Conservation (phyloP, 2,113 vertebrate genomes). For the Pleuronectes platessa region DNA sequence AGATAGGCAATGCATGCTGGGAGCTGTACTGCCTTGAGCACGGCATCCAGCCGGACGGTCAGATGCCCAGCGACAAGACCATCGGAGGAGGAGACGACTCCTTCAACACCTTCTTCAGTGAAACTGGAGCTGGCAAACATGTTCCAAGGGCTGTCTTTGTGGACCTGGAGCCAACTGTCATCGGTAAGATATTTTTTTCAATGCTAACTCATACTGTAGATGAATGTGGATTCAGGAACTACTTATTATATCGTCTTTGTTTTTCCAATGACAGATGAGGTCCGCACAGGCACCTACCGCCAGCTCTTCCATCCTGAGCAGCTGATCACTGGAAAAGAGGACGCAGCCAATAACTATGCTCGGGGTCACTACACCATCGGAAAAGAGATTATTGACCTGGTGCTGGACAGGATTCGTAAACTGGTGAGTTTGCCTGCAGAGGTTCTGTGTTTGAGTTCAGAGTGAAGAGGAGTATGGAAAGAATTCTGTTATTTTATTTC, state of each 20-base stretch:
- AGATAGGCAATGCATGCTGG: conserved; percentile 92
- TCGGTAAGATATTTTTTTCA: conserved; percentile 49
- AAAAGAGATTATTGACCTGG: conserved; percentile 76
- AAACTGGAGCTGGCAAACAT: conserved; percentile 80
- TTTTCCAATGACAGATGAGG: conserved; percentile 75
- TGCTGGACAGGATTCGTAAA: conserved; percentile 76
- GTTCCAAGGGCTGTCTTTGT: conserved; percentile 77
- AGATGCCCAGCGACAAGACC: conserved; percentile 79
- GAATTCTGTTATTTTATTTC: not conserved
- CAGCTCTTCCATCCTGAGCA: conserved; percentile 88
- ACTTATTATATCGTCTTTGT: not conserved
- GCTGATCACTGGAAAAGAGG: conserved; percentile 87
- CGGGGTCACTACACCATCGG: conserved; percentile 82
- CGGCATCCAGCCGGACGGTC: conserved; percentile 82
- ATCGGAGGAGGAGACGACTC: conserved; percentile 78
- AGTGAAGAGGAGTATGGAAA: not conserved
- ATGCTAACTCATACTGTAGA: no score
- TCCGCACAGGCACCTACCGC: conserved; percentile 85
- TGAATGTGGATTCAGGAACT: no score
- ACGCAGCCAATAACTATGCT: conserved; percentile 88
- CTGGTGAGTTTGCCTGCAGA: conserved; percentile 48
- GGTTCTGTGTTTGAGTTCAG: not conserved
- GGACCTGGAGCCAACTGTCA: conserved; percentile 79
- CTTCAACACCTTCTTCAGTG: conserved; percentile 81
- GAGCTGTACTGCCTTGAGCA: conserved; percentile 93